Evolutionary conservation across 2,888 invertebrate species (phyloP).

Genomic region (Drosophila silvestris): DNA sequence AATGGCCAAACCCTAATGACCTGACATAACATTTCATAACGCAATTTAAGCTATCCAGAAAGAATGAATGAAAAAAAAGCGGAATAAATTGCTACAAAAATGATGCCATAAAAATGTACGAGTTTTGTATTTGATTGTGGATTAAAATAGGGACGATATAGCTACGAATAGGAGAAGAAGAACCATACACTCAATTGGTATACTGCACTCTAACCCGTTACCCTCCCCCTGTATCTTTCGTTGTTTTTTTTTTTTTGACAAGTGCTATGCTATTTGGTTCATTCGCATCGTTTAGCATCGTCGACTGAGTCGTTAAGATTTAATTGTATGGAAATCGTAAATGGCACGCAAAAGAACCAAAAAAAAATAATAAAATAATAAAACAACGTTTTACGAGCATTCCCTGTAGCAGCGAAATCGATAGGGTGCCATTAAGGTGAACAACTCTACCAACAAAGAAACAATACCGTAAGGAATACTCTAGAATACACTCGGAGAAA

Average conservation of each 20-base stretch:
- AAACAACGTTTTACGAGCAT: conserved; percentile 63
- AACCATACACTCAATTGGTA: conserved; percentile 16
- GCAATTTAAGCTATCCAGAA: conserved; percentile 66
- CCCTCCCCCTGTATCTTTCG: conserved; percentile 37
- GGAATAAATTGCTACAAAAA: conserved; percentile 57
- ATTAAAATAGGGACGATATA: conserved; percentile 49
- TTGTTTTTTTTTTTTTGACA: conserved; percentile 11
- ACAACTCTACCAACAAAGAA: not conserved
- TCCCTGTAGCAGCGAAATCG: conserved; percentile 43
- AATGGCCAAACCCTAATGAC: conserved; percentile 77
- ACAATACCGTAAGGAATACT: conserved; percentile 7
- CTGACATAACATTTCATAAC: conserved; percentile 77
- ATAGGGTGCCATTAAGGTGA: conserved; percentile 51
- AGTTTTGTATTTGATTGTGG: conserved; percentile 63
- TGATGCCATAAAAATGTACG: conserved; percentile 66
- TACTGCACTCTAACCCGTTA: conserved; percentile 2
- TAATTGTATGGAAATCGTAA: conserved; percentile 81
- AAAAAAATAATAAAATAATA: conserved; percentile 25
- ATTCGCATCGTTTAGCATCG: conserved; percentile 54
- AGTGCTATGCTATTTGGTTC: conserved; percentile 33
- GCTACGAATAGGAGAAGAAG: not conserved
- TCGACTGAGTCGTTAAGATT: conserved; percentile 72
- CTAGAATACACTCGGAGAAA: conserved; percentile 4
- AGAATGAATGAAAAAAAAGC: conserved; percentile 8
- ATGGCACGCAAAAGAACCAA: conserved; percentile 69